Evolutionary conservation across 2,888 invertebrate species (phyloP).

Genomic region (Dryococelus australis): DNA sequence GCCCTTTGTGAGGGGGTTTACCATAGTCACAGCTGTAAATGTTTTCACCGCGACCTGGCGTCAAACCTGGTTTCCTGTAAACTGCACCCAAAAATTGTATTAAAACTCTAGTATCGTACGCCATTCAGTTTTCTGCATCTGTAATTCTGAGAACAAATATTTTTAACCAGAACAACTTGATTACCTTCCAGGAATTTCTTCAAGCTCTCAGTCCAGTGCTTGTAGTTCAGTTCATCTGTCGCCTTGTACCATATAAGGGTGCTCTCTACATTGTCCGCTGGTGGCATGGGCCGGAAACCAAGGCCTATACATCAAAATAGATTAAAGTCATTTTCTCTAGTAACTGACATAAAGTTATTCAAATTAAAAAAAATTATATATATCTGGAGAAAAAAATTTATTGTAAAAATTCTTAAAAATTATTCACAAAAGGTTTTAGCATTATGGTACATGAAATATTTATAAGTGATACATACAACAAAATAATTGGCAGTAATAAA

Average conservation of each 20-base stretch:
- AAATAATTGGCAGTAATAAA: no score
- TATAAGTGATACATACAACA: no score
- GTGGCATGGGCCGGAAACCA: constrained; percentile 93
- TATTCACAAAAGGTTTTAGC: no score
- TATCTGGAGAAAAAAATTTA: neutral
- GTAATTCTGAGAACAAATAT: neutral
- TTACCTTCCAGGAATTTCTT: constrained; percentile 80
- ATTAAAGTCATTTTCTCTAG: neutral
- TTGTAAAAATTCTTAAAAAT: no score
- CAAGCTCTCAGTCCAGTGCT: constrained; percentile 80
- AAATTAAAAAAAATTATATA: neutral
- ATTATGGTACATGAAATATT: no score
- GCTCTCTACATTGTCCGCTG: constrained; percentile 85
- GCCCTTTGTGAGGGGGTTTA: constrained; percentile 71
- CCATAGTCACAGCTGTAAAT: constrained; percentile 80
- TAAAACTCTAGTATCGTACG: neutral
- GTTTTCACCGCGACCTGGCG: constrained; percentile 76
- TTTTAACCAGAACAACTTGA: constrained; percentile 49
- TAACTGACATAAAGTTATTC: constrained; percentile 19
- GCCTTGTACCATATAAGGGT: constrained; percentile 95
- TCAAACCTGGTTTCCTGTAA: constrained; percentile 75
- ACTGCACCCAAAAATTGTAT: constrained; percentile 58
- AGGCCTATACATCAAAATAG: constrained; percentile 64
- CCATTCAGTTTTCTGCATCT: neutral
- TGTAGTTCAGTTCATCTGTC: constrained; percentile 76